Evolutionary conservation across 2,888 invertebrate genomes (phyloP).

Genomic region (Tetramorium bicarinatum): DNA sequence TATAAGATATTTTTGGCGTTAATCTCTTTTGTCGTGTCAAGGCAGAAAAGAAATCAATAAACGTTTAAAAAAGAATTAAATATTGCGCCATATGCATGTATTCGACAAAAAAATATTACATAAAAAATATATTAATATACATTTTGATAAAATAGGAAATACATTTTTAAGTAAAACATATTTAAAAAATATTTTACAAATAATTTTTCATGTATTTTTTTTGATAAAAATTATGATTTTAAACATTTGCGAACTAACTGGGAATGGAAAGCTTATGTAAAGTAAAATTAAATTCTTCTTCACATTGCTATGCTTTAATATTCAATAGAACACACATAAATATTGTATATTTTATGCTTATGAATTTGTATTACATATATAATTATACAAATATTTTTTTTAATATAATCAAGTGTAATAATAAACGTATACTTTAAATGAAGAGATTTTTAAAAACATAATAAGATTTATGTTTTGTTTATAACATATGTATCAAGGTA

Average conservation of each 20-base stretch:
- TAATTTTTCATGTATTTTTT: conserved; percentile 1
- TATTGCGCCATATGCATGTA: neutral
- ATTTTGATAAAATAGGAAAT: neutral
- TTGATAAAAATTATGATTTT: neutral
- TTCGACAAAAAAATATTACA: neutral
- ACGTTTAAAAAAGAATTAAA: neutral
- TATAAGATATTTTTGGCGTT: neutral
- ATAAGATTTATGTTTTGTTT: neutral
- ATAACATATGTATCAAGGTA: neutral
- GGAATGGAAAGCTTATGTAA: neutral
- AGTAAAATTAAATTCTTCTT: conserved; percentile 10
- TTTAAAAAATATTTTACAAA: neutral
- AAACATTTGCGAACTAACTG: neutral
- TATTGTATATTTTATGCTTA: neutral
- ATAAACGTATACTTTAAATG: neutral
- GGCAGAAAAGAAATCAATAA: neutral
- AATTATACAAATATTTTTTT: neutral
- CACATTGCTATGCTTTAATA: neutral
- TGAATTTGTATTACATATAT: neutral
- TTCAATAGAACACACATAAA: neutral
- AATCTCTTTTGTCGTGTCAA: conserved; percentile 8
- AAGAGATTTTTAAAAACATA: neutral
- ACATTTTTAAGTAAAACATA: neutral
- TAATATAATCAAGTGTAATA: neutral
- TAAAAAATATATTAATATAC: neutral